Conservation (phyloP, 2,113 vertebrate species). For the Oriolus oriolus region DNA sequence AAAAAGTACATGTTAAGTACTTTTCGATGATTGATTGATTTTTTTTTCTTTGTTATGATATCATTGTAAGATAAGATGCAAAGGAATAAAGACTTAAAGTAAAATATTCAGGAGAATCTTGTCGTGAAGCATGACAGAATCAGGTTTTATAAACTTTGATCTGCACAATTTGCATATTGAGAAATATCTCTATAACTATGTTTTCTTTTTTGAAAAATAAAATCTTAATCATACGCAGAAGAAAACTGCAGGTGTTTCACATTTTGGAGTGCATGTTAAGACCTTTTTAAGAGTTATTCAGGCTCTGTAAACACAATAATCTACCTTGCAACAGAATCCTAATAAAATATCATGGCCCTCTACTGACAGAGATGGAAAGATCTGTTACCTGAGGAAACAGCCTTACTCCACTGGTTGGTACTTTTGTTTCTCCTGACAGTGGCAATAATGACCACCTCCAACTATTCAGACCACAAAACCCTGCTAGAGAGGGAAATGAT, state of each 20-base stretch:
- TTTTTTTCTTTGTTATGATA: not conserved
- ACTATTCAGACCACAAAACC: not conserved
- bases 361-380: not conserved
- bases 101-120: not conserved
- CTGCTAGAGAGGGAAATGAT: not conserved
- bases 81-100: not conserved
- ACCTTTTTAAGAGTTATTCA: not conserved
- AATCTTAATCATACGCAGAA: not conserved
- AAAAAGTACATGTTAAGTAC: not conserved
- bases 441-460: not conserved
- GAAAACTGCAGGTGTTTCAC: not conserved
- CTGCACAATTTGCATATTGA: not conserved
- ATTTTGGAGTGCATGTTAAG: not conserved
- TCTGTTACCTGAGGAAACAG: not conserved
- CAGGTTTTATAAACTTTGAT: not conserved
- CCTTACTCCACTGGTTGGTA: not conserved
- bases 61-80: not conserved
- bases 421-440: not conserved
- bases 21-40: not conserved
- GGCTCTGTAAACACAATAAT: not conserved
- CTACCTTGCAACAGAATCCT: not conserved
- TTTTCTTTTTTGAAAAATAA: not conserved
- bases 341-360: not conserved
- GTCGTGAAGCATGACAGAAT: not conserved
- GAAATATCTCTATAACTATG: not conserved